Base-by-base conservation (phyloP, 1,140 invertebrate species). In the Pachypeltis micranthus region DNA sequence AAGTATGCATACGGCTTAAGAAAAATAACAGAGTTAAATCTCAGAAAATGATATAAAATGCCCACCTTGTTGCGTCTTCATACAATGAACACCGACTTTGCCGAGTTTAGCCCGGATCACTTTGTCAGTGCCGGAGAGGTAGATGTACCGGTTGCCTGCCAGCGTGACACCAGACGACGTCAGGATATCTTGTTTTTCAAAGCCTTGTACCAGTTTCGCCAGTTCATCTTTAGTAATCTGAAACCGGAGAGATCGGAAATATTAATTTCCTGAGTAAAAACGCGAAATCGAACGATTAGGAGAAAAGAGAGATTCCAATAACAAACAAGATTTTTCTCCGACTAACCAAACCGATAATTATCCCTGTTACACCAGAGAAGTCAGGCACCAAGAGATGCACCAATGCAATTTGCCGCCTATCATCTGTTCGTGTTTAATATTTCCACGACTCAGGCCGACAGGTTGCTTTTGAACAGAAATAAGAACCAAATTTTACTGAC, bases 61-160 rank as follows among this genome's bases (percentile, higher is more conserved):
- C 57, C n/a, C 25, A 88, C 87, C 85, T 84, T 93, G 90, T 79
- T 84, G 81, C 77, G 90, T 93, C 81, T 92, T 93, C 88, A 93
- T 91, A 85, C 88, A 91, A 75, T 93, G 90, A 62, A 92, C 87
- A 70, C 91, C 91, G 73, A 90, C 85, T 80, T 91, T 90, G 73
- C 87, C 89, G 66, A 91, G 81, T 79, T 92, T 93, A 74, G 89
- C 90, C 77, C 91, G 86, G 75, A 93, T 87, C 68, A 93, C 90
- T 73, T 86, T 84, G 72, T 93, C 89, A 78, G 89, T 90, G 72
- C 89, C 89, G 69, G 90, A 92, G 74, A 93, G 82, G 81, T 92
- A 93, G 77, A 93, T 92, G 83, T 92, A 93, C 78, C 90, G 84
- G 77, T 83, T 85, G 71, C 89, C 90, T 67, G 87, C 90, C 77